Percentiles rank a stretch among this genome's conserved stretches.
phyloP scores from a whole-genome alignment of 2,888 invertebrate genomes.

The Lasioglossum figueresi region DNA sequence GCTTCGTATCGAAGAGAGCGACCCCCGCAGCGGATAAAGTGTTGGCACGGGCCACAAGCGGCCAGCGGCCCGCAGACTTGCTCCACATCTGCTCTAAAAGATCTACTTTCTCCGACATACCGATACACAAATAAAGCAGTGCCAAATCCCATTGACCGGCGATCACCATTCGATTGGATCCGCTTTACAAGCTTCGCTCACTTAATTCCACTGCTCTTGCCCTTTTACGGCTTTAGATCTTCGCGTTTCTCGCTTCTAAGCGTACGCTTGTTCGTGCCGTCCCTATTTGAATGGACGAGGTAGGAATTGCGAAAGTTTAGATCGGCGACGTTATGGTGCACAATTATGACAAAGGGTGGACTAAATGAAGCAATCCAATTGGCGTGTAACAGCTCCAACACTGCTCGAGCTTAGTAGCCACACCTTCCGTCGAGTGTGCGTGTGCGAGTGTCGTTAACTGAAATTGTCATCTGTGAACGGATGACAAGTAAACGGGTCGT shows the following conservation, averaged over 20 bases:
- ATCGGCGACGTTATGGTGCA: not conserved
- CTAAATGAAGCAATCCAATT: not conserved
- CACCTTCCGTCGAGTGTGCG: not conserved
- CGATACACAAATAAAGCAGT: not conserved
- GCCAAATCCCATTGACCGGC: not conserved
- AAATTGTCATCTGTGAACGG: not conserved
- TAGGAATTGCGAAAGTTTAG: not conserved
- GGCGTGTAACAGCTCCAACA: not conserved
- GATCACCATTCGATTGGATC: not conserved
- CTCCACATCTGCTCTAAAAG: too few relatives aligned
- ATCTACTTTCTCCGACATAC: not conserved
- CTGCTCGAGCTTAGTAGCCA: not conserved
- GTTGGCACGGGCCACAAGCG: too few relatives aligned
- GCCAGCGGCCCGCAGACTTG: too few relatives aligned
- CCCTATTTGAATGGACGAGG: not conserved
- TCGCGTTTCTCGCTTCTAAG: not conserved
- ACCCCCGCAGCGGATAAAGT: too few relatives aligned
- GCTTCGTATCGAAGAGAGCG: too few relatives aligned
- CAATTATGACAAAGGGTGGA: not conserved
- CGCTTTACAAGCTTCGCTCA: not conserved
- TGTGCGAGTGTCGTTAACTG: not conserved
- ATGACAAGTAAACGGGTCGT: too few relatives aligned
- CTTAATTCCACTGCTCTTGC: not conserved
- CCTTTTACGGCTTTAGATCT: not conserved
- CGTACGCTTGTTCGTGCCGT: too few relatives aligned